Evolutionary conservation across 2,113 vertebrate genomes (phyloP), one percentile per base, ranked within the genome.

Genomic region (Hypanus sabinus): DNA sequence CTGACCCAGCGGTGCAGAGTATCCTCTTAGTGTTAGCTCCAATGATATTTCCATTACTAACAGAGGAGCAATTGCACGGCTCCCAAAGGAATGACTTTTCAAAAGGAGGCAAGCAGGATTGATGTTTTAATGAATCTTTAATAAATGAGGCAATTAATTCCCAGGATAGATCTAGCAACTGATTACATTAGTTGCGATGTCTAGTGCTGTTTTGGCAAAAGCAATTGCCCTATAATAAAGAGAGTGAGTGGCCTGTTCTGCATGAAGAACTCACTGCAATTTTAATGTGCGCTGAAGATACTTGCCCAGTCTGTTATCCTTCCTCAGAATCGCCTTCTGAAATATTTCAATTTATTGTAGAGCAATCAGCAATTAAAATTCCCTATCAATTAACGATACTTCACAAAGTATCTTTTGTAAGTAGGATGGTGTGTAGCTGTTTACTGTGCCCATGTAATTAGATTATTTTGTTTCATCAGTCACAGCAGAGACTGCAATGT

Each of bases 151-250:
- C 65, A 68, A 73, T 93, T 93, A 12, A 93, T 93, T 93, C 71
- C 91, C 24, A 6, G 30, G 91, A 24, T 73, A 55, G 20, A 65
- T 90, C 60, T 20, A 65, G 60, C 60, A 2, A 75, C 22, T 30
- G 36, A 73, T 30, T 55, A 0, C 68, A 73, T 55, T 55, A 27
- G 33, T 24, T 5, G 70, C 33, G 73, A 70, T 33, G 12, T 73
- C 91, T 93, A 24, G 70, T 24, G 27, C 14, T 93, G 70, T 75
- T 73, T 73, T 71, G 91, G 68, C 68, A 73, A 93, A 55, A 55
- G 91, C 36, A 93, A 93, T 93, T 93, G 27, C 91, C 68, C 4
- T 22, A 22, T 93, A 73, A 93, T 93, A 93, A 93, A 93, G 20
- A 8, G 91, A 93, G 22, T 20, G 24, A 93, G 33, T 46, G 36